Base-by-base conservation (phyloP, 2,113 vertebrate species). In the Oostethus manadensis region DNA sequence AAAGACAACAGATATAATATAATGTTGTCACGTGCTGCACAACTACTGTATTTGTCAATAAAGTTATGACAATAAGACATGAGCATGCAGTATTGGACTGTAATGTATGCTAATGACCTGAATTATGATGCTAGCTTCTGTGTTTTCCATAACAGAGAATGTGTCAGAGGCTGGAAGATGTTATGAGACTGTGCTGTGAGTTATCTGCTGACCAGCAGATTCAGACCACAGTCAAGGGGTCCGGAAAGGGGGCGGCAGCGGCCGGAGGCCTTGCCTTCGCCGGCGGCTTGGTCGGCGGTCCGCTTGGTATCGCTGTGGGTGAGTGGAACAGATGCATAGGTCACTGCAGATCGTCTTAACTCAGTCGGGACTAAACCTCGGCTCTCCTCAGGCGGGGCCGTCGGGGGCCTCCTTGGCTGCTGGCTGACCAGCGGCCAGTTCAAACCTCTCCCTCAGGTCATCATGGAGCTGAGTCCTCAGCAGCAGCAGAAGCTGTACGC, bases 391-490 rank as follows among this genome's bases (percentile, higher is more conserved):
- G 96, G 95, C 3, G 93, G 92, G 2, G 89, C 91, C 1, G 56
- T 94, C 1, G 95, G 94, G 64, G 92, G 93, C 2, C 82, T 95
- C 10, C n/a, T 97, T 40, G 94, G 93, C 33, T 91, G 92, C 71
- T 94, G 92, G 92, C 86, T 93, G 82, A 90, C 89, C 0, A 87
- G 82, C 22, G 94, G 91, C 58, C 86, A 94, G 18, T 96, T 94
- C 68, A 93, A 84, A 82, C 92, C 96, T 0, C 70, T 99, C 10
- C 92, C 94, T 60, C 92, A 95, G 84, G 91, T 99, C 81, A 79
- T 98, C 8, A 66, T 92, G 89, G 92, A 95, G 76, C 83, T 98
- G 68, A 87, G 89, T n/a, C 83, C 88, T 2, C 29, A 73, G 0
- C 90, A 96, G 81, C 89, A 90, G 74, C 74, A 89, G 83, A 89